Conservation (phyloP, 2,888 invertebrate genomes). For the Hedychridium roseum region DNA sequence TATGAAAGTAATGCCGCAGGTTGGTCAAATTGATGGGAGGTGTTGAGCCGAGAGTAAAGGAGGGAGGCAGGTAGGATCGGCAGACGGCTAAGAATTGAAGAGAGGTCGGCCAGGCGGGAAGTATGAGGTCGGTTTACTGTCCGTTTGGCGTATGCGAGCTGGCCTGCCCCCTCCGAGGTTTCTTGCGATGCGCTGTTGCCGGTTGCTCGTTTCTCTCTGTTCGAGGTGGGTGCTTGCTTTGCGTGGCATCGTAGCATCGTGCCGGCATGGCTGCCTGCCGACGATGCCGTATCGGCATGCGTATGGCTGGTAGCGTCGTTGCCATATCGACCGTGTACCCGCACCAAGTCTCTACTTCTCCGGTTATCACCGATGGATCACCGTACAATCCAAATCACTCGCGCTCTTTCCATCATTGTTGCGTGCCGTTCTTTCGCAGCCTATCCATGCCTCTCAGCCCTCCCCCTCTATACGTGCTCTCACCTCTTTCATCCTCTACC, state of each 20-base stretch:
- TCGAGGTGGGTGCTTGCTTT: constrained; percentile 12
- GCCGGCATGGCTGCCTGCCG: constrained; percentile 42
- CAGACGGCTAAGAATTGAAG: too few species aligned
- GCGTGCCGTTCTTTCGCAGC: constrained; percentile 9
- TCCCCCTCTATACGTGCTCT: constrained; percentile 6
- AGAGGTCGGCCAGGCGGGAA: too few species aligned
- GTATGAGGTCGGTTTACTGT: constrained; percentile 46
- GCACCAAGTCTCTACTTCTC: constrained; percentile 28
- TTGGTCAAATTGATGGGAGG: too few species aligned
- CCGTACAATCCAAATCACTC: too few species aligned
- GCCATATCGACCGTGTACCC: constrained; percentile 60
- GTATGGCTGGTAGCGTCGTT: constrained; percentile 55
- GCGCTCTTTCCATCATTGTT: constrained; percentile 2
- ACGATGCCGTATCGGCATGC: constrained; percentile 7
- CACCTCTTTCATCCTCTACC: too few species aligned
- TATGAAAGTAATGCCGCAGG: too few species aligned
- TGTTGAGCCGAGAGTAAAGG: too few species aligned
- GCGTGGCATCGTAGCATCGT: constrained; percentile 27
- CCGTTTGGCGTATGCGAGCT: constrained; percentile 37
- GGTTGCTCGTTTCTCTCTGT: constrained; percentile 13
- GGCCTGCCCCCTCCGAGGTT: constrained; percentile 28
- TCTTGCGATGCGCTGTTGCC: constrained; percentile 37
- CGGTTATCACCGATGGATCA: not conserved
- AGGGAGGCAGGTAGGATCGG: too few species aligned
- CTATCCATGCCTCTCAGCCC: constrained; percentile 18